Base-by-base conservation (phyloP, 1,140 invertebrate species). In the Achatina immaculata region DNA sequence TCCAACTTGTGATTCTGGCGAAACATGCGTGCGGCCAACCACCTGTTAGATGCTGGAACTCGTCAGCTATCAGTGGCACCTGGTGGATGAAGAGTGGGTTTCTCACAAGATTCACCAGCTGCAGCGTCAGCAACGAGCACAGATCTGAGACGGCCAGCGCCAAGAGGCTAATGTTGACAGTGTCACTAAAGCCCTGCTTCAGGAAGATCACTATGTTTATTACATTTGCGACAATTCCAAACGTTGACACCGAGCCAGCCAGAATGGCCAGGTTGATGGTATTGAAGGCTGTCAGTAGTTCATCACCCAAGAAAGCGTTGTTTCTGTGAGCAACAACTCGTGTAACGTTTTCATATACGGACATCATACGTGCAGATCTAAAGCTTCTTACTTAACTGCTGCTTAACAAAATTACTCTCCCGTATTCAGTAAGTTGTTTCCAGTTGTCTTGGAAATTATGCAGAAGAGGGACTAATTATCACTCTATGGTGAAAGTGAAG, bases 1-100 rank as follows among this genome's bases (percentile, higher is more conserved):
- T 77, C 74, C 74, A 77, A 28, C 51, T 43, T 19, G 74, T 62
- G 28, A 51, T 77, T 11, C 74, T 28, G 16, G 36, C 74, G 55
- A 77, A 77, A 34, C 31, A 40, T n/a, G 38, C 51, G 24, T 65
- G 48, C 1, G 38, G 36, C 28, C 28, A 36, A 21, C 51, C 74
- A 21, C 51, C 74, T 38, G 55, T 65, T 7, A 65, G 36, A 40
- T 62, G 31, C 4, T 58, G 51, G 7, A 77, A n/a, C 31, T 77
- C 74, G 16, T 43, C 38, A 4, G 74, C 42, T 28, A 51, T 21
- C 6, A 74, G 9, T 2, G 40, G 72, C 3, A 74, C 42, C 31
- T 36, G 2, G 72, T 48, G 31, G 21, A 51, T 51, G 45, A 74
- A 74, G 16, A 48, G 19, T 24, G 72, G 72, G 34, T 48, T 74